Evolutionary conservation across 2,888 invertebrate genomes (phyloP), one percentile per base, ranked within the genome.

Genomic region (Hypsopygia costalis): DNA sequence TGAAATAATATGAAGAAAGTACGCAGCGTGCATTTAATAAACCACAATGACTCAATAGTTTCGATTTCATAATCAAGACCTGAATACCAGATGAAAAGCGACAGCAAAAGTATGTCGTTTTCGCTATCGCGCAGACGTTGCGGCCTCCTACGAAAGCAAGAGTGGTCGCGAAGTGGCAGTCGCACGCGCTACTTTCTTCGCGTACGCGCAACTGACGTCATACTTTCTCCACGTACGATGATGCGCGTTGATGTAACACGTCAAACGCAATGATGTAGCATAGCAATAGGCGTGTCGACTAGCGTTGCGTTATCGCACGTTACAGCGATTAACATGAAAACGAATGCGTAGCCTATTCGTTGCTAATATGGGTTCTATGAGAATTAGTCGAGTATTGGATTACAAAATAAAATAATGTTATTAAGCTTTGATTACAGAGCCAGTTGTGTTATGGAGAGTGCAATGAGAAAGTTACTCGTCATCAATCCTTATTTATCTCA

Each of bases 141-240:
- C 71, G 86, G 67, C 87, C 87, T 76, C 81, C 58, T 58, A 67
- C 73, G 82, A 87, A 87, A 86, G 76, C 75, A 86, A 87, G 66
- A 87, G 81, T 78, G 63, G 49, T 60, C 52, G 61, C 63, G 44
- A 6, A 11, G 32, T 32, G 22, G 38, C 42, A 70, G 73, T 63
- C 81, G 83, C 81, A 71, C 70, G 81, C 83, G 82, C 85, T 81
- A 77, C 87, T 86, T 85, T 87, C 86, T 86, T 85, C 71, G 77
- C 71, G 71, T 74, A 79, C 74, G 75, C 75, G 59, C 63, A 59
- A 51, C 45, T 73, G 78, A 82, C 87, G 83, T 86, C 83, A 85
- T 58, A 79, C 87, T 87, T 86, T 87, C 87, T 72, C 81, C 58
- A 55, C 62, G 60, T 55, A 51, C 71, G 68, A 62, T 82, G 86